Conservation (phyloP, 2,888 invertebrate genomes). For the Dicyrtoma fusca region DNA sequence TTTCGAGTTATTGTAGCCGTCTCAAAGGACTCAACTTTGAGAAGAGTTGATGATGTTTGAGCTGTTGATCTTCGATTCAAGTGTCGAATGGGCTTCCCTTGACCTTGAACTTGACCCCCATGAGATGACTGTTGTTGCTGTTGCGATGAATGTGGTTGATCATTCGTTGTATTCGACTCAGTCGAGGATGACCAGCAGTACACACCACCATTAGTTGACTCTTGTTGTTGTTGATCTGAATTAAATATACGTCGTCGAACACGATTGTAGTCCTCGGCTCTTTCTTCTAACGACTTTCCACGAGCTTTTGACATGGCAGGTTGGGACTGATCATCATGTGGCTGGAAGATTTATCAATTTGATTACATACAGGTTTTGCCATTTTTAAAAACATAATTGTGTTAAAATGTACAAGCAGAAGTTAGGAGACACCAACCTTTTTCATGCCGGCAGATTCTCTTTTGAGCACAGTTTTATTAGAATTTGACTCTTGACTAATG, state of each 20-base stretch:
- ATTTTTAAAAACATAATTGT: constrained; percentile 32
- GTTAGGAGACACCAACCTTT: constrained; percentile 21
- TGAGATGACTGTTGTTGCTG: no score
- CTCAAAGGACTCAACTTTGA: constrained; percentile 64
- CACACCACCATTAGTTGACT: not conserved
- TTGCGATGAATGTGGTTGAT: no score
- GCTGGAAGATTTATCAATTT: not conserved
- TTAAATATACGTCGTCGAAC: constrained; percentile 84
- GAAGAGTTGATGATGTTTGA: constrained; percentile 59
- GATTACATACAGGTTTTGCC: no score
- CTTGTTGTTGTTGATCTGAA: constrained; percentile 59
- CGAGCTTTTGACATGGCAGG: constrained; percentile 40
- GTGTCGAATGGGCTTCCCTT: constrained; percentile 22
- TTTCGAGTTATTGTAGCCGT: constrained; percentile 52
- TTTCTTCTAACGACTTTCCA: constrained; percentile 82
- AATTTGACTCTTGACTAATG: constrained; percentile 68
- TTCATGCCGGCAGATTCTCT: constrained; percentile 63
- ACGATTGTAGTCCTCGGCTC: constrained; percentile 86
- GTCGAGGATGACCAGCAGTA: constrained; percentile 45
- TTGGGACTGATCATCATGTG: constrained; percentile 11
- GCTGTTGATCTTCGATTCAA: constrained; percentile 31
- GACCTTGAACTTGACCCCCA: not conserved
- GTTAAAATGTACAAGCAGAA: not conserved
- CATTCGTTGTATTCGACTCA: constrained; percentile 40
- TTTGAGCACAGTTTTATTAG: constrained; percentile 78